Evolutionary conservation across 2,113 vertebrate genomes (phyloP).

Genomic region (Eulemur rufifrons): DNA sequence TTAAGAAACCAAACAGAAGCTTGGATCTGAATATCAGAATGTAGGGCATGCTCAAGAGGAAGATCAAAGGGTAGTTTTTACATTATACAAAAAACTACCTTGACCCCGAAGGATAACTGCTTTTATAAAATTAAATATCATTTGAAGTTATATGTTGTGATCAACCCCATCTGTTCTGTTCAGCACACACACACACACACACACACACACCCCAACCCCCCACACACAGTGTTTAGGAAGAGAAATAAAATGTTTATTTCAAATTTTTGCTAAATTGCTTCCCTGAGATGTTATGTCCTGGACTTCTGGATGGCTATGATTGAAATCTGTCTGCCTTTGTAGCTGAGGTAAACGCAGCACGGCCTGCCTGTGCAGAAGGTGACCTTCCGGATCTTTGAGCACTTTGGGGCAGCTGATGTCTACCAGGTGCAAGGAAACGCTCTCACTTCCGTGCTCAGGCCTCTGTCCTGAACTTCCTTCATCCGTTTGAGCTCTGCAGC

Average conservation of each 20-base stretch:
- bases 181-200: accelerated
- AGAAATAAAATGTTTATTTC: neutral
- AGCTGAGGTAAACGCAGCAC: neutral
- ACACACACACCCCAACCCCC: neutral
- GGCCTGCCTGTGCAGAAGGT: neutral
- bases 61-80: conserved; percentile 29
- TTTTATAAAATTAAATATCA: conserved; percentile 46
- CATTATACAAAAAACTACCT: conserved; percentile 8
- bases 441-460: neutral
- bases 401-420: neutral
- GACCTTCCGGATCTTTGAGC: neutral
- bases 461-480: neutral
- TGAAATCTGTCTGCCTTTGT: neutral
- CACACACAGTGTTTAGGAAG: neutral
- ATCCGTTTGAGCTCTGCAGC: neutral
- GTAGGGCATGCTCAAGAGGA: neutral
- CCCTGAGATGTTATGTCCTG: neutral
- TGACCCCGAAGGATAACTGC: conserved; percentile 9
- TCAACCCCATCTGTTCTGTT: neutral
- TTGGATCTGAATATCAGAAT: neutral
- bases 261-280: conserved; percentile 26
- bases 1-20: conserved; percentile 49
- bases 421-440: neutral
- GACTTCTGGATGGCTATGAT: neutral
- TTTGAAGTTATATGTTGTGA: neutral